Base-by-base conservation (phyloP, 2,888 invertebrate species). In the Acleris laterana region DNA sequence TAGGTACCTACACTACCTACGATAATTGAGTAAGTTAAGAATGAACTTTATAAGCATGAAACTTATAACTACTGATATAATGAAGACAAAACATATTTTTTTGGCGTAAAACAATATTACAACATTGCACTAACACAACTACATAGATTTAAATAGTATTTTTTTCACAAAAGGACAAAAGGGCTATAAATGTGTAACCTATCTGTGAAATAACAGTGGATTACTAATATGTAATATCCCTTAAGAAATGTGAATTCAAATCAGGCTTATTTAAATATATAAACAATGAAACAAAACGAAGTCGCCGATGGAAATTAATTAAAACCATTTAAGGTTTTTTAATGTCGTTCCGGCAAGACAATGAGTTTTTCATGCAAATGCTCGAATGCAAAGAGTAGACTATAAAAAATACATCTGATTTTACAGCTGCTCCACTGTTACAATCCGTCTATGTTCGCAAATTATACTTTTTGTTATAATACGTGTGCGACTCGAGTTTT, bases 361-460 rank as follows among this genome's bases (percentile, higher is more conserved):
- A 84, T 78, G 79, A 77, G 75, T 70, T 83, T 84, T 81, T 83
- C 71, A 86, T 85, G 86, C 80, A 84, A 86, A 86, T 86, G 62
- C 70, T 71, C 68, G 72, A 57, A 69, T 62, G 67, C 52, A 67
- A 65, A 66, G 55, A 72, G 72, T 70, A 71, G 71, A 75, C 73
- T 74, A 61, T 55, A 46, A 71, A 73, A 72, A 74, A 71, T 71
- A 70, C 63, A 70, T 65, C 61, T 51, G 55, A 66, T 61, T 66
- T 19, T 60, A 62, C 62, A 55, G 58, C 67, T 55, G 62, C 44
- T 25, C 46, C 38, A 20, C 38, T 67, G 50, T 51, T 55, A 62
- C 32, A 58, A 67, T 55, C 55, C 25, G 44, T 59, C 59, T 59
- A 52, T 28, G 55, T 46, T 63, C 56, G 58, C 44, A 51, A 52